Conservation (phyloP, 2,113 vertebrate species). For the Cnemophilus loriae region DNA sequence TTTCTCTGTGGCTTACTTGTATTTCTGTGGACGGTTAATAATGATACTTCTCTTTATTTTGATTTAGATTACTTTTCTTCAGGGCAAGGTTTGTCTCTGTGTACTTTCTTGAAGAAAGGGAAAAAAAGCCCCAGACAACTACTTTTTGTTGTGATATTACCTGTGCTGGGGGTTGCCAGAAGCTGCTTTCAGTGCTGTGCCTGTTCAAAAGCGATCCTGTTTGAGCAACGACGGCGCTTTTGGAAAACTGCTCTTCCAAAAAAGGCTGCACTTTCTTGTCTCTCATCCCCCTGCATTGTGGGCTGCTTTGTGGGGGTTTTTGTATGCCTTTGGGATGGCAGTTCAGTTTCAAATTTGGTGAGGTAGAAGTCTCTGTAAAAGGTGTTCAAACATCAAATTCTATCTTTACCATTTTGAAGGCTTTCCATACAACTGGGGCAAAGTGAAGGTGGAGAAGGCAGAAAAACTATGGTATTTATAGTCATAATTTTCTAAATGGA, state of each 20-base stretch:
- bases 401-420: background rate
- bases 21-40: background rate
- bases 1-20: background rate
- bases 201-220: background rate
- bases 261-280: background rate
- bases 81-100: background rate
- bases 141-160: background rate
- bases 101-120: background rate
- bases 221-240: background rate
- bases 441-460: background rate
- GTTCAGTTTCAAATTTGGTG: background rate
- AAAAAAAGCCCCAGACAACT: rapidly evolving
- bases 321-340: background rate
- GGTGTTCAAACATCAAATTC: background rate
- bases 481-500: background rate
- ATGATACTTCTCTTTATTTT: background rate
- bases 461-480: background rate
- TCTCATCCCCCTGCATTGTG: rapidly evolving
- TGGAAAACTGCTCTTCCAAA: background rate
- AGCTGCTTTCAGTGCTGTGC: background rate
- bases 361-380: background rate
- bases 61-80: background rate
- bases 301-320: background rate
- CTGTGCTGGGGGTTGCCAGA: background rate
- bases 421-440: background rate